Percentiles rank a stretch among this genome's conserved stretches.
Conservation (phyloP, 2,113 vertebrate genomes). For the Paradoxurus hermaphroditus region DNA sequence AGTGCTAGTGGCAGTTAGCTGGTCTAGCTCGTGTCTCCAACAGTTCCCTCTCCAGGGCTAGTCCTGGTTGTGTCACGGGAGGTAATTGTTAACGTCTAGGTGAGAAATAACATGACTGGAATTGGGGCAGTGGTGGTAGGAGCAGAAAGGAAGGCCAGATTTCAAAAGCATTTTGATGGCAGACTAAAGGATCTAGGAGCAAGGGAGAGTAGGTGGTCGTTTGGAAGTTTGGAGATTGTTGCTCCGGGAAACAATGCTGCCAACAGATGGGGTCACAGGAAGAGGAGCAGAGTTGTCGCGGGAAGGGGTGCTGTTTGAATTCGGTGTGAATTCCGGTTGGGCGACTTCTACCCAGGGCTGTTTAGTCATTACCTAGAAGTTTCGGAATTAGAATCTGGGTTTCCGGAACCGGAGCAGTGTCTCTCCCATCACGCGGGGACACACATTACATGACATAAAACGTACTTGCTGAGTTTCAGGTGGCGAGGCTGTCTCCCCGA, state of each 20-base stretch:
- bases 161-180: background rate
- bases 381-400: conserved; percentile 5
- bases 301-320: background rate
- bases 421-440: background rate
- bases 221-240: background rate
- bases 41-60: background rate
- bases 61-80: background rate
- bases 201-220: background rate
- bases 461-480: background rate
- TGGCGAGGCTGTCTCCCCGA: background rate
- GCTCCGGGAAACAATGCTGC: background rate
- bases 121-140: background rate
- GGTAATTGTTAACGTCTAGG: background rate
- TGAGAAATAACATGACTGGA: background rate
- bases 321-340: background rate
- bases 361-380: background rate
- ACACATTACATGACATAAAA: background rate
- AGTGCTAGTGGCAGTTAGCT: background rate
- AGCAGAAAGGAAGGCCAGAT: background rate
- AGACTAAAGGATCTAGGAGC: background rate
- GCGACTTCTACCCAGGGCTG: background rate
- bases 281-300: background rate
- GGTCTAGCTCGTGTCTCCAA: background rate
- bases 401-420: background rate
- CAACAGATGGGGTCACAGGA: background rate